Evolutionary conservation across 2,888 invertebrate genomes (phyloP).

Genomic region (Tridacna gigas): DNA sequence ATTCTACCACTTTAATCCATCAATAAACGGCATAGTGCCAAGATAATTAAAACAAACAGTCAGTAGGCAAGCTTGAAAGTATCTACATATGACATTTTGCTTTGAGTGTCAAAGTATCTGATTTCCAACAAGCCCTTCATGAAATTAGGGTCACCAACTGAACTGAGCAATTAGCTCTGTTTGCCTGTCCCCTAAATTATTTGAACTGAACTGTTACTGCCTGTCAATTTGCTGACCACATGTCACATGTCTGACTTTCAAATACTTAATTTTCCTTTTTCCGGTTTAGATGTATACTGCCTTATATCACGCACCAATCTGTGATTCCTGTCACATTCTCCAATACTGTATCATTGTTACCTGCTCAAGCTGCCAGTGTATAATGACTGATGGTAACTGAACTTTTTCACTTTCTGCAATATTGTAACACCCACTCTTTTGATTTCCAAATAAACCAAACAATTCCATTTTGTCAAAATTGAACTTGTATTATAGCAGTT

Average conservation of each 20-base stretch:
- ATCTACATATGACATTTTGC: conserved; percentile 8
- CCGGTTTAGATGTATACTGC: background rate
- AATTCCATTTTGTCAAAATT: background rate
- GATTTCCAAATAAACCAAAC: background rate
- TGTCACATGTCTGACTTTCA: background rate
- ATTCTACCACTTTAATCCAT: conserved; percentile 3
- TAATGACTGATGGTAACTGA: background rate
- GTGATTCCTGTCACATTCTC: background rate
- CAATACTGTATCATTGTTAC: background rate
- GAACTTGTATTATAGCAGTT: background rate
- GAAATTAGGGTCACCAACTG: background rate
- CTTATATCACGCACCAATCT: background rate
- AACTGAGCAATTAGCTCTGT: conserved; percentile 10
- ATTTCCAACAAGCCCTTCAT: background rate
- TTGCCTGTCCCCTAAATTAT: background rate
- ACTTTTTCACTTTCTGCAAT: background rate
- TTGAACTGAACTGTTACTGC: background rate
- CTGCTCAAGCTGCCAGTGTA: background rate
- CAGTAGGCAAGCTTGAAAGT: conserved; percentile 13
- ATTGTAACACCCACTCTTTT: background rate
- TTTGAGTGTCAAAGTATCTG: background rate
- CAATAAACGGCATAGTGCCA: conserved; percentile 38
- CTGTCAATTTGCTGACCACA: background rate
- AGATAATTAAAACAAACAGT: conserved; percentile 22
- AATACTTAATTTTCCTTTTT: background rate